These are phyloP conservation scores for Chaetops frenatus DNA, from an alignment of 2,113 vertebrate species.

Conservation along the genomic window DNA sequence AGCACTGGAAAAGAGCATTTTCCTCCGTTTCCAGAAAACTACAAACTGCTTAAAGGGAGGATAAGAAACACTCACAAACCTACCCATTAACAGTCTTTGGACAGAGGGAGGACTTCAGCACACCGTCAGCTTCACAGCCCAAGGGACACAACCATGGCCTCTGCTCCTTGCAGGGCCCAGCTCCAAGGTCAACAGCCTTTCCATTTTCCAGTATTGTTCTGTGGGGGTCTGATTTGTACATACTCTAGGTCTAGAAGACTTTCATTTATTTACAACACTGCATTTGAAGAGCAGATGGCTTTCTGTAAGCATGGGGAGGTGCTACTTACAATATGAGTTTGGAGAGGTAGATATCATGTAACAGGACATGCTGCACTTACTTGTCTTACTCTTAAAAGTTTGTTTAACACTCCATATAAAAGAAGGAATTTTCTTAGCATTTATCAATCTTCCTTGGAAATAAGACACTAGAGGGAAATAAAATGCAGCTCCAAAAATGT, in stretches of 20 bases:
- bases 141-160: background rate
- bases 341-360: background rate
- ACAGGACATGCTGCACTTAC: background rate
- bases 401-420: background rate
- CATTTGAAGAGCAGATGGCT: background rate
- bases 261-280: background rate
- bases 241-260: background rate
- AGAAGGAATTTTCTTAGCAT: background rate
- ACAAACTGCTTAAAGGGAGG: background rate
- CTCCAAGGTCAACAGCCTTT: background rate
- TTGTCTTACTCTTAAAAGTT: background rate
- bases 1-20: background rate
- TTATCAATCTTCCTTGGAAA: background rate
- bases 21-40: background rate
- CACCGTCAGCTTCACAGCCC: background rate
- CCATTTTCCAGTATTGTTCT: rapidly evolving
- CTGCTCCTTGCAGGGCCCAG: background rate
- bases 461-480: background rate
- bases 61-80: background rate
- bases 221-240: background rate
- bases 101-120: background rate
- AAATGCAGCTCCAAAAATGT: background rate
- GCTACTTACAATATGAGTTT: background rate
- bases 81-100: background rate
- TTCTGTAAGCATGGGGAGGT: background rate